These are phyloP conservation scores for Drosophila micromelanica DNA, from an alignment of 1,140 invertebrate genomes.

Conservation along the genomic window DNA sequence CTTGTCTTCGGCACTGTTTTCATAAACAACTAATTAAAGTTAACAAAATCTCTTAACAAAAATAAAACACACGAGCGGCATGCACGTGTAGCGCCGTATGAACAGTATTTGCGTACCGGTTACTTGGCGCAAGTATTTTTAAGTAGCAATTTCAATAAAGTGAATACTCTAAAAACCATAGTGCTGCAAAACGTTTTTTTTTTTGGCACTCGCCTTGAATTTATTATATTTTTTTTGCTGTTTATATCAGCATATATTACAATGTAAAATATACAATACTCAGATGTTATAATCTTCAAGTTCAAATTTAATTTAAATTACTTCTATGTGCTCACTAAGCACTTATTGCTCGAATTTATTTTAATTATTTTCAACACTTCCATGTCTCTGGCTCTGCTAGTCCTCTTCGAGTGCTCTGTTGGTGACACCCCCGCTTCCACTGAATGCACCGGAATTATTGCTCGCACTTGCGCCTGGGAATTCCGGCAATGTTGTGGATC, in stretches of 20 bases:
- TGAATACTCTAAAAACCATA: conserved; percentile 4
- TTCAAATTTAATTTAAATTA: not conserved
- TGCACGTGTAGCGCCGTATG: conserved; percentile 51
- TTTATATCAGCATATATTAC: not conserved
- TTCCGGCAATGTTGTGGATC: conserved; percentile 53
- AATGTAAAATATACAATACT: conserved; percentile 1
- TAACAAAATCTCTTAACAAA: conserved; percentile 9
- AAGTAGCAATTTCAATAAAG: conserved; percentile 4
- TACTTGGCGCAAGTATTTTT: conserved; percentile 30
- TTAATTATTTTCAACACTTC: not conserved
- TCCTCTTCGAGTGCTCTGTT: conserved; percentile 63
- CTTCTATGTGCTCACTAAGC: not conserved
- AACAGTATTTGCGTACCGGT: not conserved
- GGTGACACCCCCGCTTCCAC: conserved; percentile 39
- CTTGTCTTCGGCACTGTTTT: conserved; percentile 3
- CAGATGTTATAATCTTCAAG: not conserved
- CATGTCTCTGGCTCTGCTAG: not conserved
- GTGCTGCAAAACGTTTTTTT: not conserved
- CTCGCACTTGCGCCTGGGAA: conserved; percentile 37
- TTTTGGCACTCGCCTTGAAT: no score
- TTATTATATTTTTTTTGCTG: not conserved
- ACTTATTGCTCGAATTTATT: conserved; percentile 14
- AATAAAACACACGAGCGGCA: conserved; percentile 33
- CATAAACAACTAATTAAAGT: conserved; percentile 19
- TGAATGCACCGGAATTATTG: conserved; percentile 15